Evolutionary conservation across 2,797 vertebrate species (phyloP).

Genomic region (Sebastes kiyomatsui): DNA sequence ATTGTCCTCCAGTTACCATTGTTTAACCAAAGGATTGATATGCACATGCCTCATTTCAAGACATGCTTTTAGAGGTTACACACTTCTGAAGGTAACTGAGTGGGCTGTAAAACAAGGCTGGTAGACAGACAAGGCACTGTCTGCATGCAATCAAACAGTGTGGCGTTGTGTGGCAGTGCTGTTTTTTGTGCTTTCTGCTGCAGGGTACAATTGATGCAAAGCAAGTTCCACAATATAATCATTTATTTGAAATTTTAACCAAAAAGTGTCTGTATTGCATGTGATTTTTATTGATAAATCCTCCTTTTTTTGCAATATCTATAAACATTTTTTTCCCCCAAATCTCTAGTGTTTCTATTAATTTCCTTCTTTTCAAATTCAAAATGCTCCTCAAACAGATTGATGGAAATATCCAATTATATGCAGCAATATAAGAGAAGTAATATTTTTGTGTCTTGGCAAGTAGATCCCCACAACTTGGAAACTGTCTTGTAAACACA

Average conservation of each 20-base stretch:
- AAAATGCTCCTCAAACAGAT: neutral
- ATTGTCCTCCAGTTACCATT: neutral
- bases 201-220: neutral
- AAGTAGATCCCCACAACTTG: neutral
- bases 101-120: neutral
- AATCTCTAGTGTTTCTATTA: neutral
- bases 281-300: neutral
- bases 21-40: neutral
- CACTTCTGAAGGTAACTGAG: neutral
- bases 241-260: too few species aligned
- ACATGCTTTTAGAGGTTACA: neutral
- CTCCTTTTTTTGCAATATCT: too few species aligned
- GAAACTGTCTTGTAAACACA: neutral
- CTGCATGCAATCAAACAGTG: neutral
- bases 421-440: neutral
- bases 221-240: neutral
- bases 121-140: neutral
- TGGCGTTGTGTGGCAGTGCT: rapidly evolving
- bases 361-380: neutral
- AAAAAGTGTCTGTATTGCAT: neutral
- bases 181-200: neutral
- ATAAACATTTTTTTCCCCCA: neutral
- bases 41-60: neutral
- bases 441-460: neutral
- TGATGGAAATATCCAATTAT: neutral